Evolutionary conservation across 2,797 vertebrate species (phyloP).

Genomic region (Lepilemur ruficaudatus): DNA sequence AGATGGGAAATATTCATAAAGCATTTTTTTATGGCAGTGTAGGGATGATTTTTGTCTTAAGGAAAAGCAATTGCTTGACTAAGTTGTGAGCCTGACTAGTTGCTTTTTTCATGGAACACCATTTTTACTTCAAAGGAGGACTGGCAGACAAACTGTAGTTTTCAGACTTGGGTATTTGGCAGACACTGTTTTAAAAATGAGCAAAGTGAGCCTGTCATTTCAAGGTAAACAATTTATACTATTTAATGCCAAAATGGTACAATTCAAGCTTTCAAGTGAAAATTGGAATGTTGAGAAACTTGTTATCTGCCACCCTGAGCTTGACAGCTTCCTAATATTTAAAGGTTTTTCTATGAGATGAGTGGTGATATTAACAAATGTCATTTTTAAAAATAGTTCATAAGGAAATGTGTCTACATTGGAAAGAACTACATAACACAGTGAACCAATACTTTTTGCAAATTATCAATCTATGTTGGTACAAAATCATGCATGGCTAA

Average conservation of each 20-base stretch:
- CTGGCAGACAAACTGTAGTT: background rate
- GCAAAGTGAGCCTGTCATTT: background rate
- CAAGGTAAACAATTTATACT: background rate
- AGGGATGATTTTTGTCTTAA: background rate
- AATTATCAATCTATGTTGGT: background rate
- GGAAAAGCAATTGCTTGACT: background rate
- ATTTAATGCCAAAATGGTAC: background rate
- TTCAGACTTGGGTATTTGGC: background rate
- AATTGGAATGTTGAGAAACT: background rate
- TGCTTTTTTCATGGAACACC: background rate
- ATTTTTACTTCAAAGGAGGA: background rate
- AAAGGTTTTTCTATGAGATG: background rate
- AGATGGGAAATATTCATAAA: background rate
- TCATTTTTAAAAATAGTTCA: background rate
- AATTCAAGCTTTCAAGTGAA: background rate
- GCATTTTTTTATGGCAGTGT: background rate
- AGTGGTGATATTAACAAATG: background rate
- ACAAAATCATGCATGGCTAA: background rate
- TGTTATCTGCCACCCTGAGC: background rate
- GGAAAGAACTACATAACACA: background rate
- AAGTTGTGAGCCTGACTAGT: background rate
- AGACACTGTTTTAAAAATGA: background rate
- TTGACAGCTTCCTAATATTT: background rate
- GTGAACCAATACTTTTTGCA: background rate
- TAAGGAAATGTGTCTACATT: background rate